phyloP scores from a whole-genome alignment of 2,797 vertebrate genomes.

The Alfaro cultratus region DNA sequence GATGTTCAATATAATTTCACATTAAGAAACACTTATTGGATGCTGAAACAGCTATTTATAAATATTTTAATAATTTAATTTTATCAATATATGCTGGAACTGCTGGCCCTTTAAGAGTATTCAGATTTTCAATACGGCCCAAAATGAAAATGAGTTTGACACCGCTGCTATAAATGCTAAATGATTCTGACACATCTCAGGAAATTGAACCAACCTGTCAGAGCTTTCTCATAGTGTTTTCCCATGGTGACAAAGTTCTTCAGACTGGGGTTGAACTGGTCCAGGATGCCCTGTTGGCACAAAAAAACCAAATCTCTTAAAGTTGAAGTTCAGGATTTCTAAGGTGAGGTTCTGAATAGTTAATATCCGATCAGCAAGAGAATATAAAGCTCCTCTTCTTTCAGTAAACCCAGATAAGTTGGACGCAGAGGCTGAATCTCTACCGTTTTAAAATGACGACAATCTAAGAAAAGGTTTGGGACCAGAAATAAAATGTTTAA shows the following conservation, averaged over 20 bases:
- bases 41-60: no score
- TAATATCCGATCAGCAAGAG: background rate
- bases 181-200: background rate
- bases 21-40: no score
- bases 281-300: constrained; percentile 82
- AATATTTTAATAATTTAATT: no score
- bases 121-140: no score
- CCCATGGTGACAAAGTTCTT: constrained; percentile 90
- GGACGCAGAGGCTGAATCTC: background rate
- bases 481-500: background rate
- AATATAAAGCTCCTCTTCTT: background rate
- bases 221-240: constrained; percentile 85
- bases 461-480: background rate
- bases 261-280: constrained; percentile 89
- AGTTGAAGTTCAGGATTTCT: background rate
- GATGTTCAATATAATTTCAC: no score
- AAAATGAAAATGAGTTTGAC: no score
- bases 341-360: background rate
- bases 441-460: background rate
- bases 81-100: no score
- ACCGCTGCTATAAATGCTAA: background rate
- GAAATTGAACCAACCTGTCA: constrained; percentile 75
- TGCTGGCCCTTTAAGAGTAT: no score
- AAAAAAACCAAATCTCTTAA: background rate
- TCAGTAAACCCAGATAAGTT: background rate